Evolutionary conservation across 1,140 invertebrate species (phyloP).

Genomic region (Bacillus rossius): DNA sequence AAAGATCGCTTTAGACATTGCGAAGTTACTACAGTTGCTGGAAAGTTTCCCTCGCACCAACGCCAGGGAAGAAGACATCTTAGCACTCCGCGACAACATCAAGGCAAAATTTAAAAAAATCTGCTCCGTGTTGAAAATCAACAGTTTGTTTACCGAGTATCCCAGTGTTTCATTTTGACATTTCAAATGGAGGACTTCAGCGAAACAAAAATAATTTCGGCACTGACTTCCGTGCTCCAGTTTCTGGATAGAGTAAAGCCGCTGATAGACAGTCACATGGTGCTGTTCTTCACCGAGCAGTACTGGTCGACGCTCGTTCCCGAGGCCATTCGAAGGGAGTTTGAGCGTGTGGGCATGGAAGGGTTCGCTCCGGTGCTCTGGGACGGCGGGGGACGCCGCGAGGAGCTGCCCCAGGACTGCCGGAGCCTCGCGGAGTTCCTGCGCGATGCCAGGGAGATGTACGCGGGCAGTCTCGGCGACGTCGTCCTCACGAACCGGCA

Average conservation of each 20-base stretch:
- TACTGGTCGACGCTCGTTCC: conserved; percentile 59
- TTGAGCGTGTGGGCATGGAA: conserved; percentile 43
- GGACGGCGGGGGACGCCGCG: neutral
- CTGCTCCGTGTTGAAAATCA: conserved; percentile 58
- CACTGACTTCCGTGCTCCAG: neutral
- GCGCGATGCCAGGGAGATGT: conserved; percentile 23
- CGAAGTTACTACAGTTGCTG: conserved; percentile 52
- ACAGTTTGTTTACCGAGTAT: conserved; percentile 33
- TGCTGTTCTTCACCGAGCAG: conserved; percentile 68
- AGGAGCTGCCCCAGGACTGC: neutral
- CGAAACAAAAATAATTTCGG: neutral
- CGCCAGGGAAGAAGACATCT: conserved; percentile 54
- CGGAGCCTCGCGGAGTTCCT: conserved; percentile 23
- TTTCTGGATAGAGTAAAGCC: no score
- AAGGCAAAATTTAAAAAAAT: conserved; percentile 59
- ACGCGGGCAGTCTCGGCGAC: conserved; percentile 20
- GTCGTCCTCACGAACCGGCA: conserved; percentile 13
- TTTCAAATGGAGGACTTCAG: neutral
- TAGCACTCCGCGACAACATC: conserved; percentile 52
- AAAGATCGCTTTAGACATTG: conserved; percentile 49
- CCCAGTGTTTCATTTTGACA: conserved; percentile 21
- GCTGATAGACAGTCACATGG: conserved; percentile 71
- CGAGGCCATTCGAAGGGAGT: conserved; percentile 44
- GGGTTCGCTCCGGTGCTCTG: conserved; percentile 33
- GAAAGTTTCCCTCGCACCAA: conserved; percentile 60